Percentiles rank a stretch among this genome's conserved stretches.
phyloP scores from a whole-genome alignment of 2,797 vertebrate species.

The Scyliorhinus canicula region DNA sequence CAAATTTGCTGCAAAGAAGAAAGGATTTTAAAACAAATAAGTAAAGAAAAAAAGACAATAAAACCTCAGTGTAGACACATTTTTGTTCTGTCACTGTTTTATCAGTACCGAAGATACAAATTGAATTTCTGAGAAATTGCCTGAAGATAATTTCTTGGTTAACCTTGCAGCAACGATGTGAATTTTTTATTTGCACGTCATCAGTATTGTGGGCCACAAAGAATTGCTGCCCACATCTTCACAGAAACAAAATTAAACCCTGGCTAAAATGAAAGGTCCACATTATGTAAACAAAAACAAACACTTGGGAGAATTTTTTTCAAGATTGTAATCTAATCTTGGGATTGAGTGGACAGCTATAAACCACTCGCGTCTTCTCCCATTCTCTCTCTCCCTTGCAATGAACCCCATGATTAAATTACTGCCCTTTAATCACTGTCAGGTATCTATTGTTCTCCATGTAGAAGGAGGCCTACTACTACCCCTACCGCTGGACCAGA shows the following conservation, averaged over 20 bases:
- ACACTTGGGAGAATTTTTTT: background rate
- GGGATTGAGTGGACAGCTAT: background rate
- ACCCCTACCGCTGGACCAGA: no score
- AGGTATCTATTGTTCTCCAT: background rate
- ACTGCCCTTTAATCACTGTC: background rate
- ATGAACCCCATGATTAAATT: no score
- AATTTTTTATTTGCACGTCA: background rate
- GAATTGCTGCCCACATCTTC: background rate
- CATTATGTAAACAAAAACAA: background rate
- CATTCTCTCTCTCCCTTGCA: background rate
- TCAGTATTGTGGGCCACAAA: no score
- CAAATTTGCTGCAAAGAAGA: background rate
- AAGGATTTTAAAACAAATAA: background rate
- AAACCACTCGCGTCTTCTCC: background rate
- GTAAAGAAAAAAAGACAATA: background rate
- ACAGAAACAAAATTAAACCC: slow-evolving; percentile 2
- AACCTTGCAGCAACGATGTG: background rate
- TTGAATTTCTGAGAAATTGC: background rate
- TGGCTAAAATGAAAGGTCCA: background rate
- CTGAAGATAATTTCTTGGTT: background rate
- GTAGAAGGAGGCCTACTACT: no score
- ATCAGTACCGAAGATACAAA: background rate
- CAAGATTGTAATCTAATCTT: background rate
- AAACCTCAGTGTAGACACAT: background rate
- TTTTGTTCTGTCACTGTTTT: background rate